Base-by-base conservation (phyloP, 2,797 vertebrate genomes). In the Channallabes apus region DNA sequence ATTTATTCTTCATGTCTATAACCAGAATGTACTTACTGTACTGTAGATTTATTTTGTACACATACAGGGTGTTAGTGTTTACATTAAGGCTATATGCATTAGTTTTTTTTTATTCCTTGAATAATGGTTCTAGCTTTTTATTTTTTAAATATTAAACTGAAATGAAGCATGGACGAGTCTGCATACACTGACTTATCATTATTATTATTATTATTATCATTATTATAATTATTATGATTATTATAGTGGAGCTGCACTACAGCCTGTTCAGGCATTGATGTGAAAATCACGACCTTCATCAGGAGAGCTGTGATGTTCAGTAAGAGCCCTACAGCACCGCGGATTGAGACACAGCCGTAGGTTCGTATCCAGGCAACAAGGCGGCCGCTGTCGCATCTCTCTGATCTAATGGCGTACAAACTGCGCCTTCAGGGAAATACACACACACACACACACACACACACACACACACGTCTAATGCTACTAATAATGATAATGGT, bases 331-430 rank as follows among this genome's bases (percentile, higher is more conserved):
- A 58, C 73, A 58, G 56, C 29, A 59, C 2, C 82, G 89, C 68
- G 68, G 56, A 61, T 46, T 72, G 81, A 73, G 68, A 82, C 82
- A 73, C 82, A 46, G 68, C 82, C 82, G 56, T 22, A 88, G 88
- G 89, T 92, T 84, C 83, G 91, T 92, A 86, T 92, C 90, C 90
- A 88, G 89, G 92, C 91, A 94, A 92, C 91, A 90, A 71, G 87
- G 89, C 88, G 90, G 91, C 88, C 72, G 81, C 88, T 88, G 90
- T 91, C 91, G 92, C 93, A 93, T 92, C 91, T 56, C 89, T 93
- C 18, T 89, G 56, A 78, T 83, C 62, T 80, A 84, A 88, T 83
- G 88, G 89, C 88, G 83, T 27, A 78, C 29, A 84, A 84, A 32
- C 67, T 72, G 68, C 81, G 68, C 58, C 76, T 78, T 78, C 58